A percentile compares a stretch with the other conserved stretches of the same genome.
These are phyloP conservation scores for Cydia pomonella DNA, from an alignment of 1,140 invertebrate species.

Conservation along the genomic window DNA sequence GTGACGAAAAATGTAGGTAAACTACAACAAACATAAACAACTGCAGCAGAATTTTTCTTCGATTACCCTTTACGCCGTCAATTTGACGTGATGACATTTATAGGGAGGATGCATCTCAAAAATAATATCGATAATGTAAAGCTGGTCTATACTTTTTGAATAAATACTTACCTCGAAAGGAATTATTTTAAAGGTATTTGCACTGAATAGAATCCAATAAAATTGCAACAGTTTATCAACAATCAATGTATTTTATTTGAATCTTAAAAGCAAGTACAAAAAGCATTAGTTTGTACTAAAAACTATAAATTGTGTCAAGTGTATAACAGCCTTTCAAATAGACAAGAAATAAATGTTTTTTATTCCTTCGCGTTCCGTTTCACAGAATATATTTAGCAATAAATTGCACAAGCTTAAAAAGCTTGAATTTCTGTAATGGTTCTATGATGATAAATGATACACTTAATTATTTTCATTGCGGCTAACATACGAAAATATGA, in stretches of 20 bases:
- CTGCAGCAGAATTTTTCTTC: background rate
- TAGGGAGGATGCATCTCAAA: background rate
- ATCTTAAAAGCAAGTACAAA: too few relatives aligned
- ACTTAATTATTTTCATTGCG: background rate
- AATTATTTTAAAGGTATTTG: background rate
- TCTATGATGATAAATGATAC: background rate
- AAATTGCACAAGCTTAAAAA: too few relatives aligned
- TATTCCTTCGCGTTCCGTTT: too few relatives aligned
- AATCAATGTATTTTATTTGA: too few relatives aligned
- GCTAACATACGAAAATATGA: too few relatives aligned
- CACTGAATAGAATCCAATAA: background rate
- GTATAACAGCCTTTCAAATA: too few relatives aligned
- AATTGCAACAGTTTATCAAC: too few relatives aligned
- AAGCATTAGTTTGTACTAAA: too few relatives aligned
- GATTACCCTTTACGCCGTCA: background rate
- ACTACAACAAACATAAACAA: background rate
- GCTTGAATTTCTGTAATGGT: too few relatives aligned
- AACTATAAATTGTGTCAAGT: too few relatives aligned
- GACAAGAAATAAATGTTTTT: too few relatives aligned
- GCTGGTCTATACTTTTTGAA: background rate
- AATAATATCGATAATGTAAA: background rate
- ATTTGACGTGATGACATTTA: conserved; percentile 1
- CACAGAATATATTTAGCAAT: too few relatives aligned
- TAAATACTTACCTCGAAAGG: background rate
- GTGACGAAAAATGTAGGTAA: background rate